A percentile compares a stretch with the other conserved stretches of the same genome.
Evolutionary conservation across 2,113 vertebrate genomes (phyloP).

Genomic region (Grammomys surdaster): DNA sequence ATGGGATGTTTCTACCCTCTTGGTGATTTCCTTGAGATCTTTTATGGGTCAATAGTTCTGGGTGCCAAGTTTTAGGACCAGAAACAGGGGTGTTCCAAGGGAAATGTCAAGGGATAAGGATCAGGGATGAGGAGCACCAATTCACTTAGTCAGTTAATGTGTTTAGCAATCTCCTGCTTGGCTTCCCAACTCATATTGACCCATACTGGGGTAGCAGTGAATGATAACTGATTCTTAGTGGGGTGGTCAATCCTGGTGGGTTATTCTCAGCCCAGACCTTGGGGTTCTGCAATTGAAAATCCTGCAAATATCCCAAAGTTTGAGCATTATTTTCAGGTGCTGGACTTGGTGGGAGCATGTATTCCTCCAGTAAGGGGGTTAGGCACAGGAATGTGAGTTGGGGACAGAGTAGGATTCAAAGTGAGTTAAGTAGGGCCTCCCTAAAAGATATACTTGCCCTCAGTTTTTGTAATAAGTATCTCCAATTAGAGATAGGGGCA

Average conservation of each 20-base stretch:
- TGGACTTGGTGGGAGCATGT: not conserved
- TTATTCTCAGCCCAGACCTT: not conserved
- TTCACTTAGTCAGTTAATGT: not conserved
- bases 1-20: not conserved
- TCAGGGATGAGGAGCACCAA: not conserved
- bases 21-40: not conserved
- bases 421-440: not conserved
- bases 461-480: not conserved
- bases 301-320: not conserved
- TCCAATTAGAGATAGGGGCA: not conserved
- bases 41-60: not conserved
- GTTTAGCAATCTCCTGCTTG: not conserved
- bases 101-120: not conserved
- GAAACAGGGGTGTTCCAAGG: not conserved
- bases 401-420: not conserved
- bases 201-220: not conserved
- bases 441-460: not conserved
- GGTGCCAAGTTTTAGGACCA: not conserved
- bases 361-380: not conserved
- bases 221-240: not conserved
- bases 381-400: not conserved
- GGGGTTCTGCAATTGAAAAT: not conserved
- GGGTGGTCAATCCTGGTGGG: not conserved
- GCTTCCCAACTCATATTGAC: not conserved
- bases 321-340: not conserved